Evolutionary conservation across 2,113 vertebrate genomes (phyloP).

Genomic region (Mobula hypostoma): DNA sequence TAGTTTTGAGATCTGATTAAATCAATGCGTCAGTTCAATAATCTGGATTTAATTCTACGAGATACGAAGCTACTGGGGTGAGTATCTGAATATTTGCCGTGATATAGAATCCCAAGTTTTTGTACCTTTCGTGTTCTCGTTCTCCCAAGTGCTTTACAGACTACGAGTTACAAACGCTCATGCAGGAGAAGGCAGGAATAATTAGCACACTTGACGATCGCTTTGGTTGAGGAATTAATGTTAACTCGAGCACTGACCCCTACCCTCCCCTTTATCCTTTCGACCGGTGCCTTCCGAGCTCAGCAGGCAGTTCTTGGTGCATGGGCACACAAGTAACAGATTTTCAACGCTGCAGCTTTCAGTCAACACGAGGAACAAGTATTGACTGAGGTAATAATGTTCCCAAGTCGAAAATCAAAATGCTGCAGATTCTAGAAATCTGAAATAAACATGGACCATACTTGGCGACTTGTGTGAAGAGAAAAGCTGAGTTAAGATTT

Average conservation of each 20-base stretch:
- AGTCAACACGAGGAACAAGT: background rate
- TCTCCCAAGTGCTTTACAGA: background rate
- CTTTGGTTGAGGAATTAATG: background rate
- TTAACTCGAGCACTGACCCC: background rate
- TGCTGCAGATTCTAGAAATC: too few relatives aligned
- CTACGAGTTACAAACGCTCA: background rate
- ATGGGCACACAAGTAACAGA: background rate
- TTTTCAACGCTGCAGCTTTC: too few relatives aligned
- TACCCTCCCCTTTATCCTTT: background rate
- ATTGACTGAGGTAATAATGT: background rate
- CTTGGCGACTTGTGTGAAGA: too few relatives aligned
- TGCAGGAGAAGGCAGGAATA: background rate
- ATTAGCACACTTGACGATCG: background rate
- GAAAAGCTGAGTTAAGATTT: too few relatives aligned
- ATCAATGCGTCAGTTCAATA: background rate
- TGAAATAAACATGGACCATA: too few relatives aligned
- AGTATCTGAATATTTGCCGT: background rate
- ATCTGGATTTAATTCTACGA: background rate
- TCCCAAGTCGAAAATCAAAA: too few relatives aligned
- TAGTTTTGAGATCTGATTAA: background rate
- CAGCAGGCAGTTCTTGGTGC: background rate
- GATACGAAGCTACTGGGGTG: background rate
- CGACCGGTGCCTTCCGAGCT: background rate
- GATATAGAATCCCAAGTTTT: background rate
- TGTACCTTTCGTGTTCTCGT: background rate